Conservation (phyloP, 2,888 invertebrate species). For the Antheraea yamamai region DNA sequence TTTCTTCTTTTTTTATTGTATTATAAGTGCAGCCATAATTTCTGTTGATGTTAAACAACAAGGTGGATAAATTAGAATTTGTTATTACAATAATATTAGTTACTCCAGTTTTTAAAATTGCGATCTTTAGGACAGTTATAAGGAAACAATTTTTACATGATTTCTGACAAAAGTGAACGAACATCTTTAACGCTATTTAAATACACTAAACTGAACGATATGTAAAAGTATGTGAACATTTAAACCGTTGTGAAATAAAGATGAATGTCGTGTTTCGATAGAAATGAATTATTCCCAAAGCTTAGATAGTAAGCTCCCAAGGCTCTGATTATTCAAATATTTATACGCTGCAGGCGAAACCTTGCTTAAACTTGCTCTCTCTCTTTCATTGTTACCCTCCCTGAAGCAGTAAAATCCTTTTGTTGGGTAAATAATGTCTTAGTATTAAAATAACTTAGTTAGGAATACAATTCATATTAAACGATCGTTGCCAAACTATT, state of each 20-base stretch:
- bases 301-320: constrained; percentile 37
- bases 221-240: not conserved
- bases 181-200: not conserved
- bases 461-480: constrained; percentile 3
- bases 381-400: constrained; percentile 30
- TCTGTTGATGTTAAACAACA: too few relatives aligned
- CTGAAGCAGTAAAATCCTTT: constrained; percentile 20
- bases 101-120: too few relatives aligned
- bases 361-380: constrained; percentile 30
- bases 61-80: too few relatives aligned
- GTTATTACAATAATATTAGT: too few relatives aligned
- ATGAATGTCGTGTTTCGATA: constrained; percentile 33
- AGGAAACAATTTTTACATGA: too few relatives aligned
- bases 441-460: constrained; percentile 15
- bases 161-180: not conserved
- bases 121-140: too few relatives aligned
- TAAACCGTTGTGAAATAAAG: constrained; percentile 27
- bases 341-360: constrained; percentile 36
- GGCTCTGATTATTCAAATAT: constrained; percentile 44
- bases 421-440: constrained; percentile 22
- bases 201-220: not conserved
- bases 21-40: too few relatives aligned
- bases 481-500: not conserved
- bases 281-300: constrained; percentile 44
- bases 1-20: too few relatives aligned